Percentiles rank a stretch among this genome's conserved stretches.
phyloP scores from a whole-genome alignment of 2,113 vertebrate species.

The Ptilorrhoa leucosticta region DNA sequence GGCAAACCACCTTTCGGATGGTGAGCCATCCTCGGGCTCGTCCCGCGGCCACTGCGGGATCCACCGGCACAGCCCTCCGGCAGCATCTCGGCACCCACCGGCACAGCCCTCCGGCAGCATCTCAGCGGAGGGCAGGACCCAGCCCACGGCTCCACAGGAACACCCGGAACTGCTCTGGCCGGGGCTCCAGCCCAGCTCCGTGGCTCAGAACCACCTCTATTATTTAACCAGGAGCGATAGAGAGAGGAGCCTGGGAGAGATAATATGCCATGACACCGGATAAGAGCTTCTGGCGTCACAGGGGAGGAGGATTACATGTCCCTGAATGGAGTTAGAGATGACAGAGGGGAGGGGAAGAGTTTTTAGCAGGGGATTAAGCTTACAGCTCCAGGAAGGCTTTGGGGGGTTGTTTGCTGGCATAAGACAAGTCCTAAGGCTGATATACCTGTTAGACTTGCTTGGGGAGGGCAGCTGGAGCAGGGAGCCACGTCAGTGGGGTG shows the following conservation, averaged over 20 bases:
- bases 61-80: not conserved
- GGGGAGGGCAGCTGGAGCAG: not conserved
- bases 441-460: slow-evolving; percentile 3
- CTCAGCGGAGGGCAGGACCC: not conserved
- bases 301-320: slow-evolving; percentile 62
- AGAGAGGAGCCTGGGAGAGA: slow-evolving; percentile 48
- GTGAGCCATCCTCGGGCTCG: not conserved
- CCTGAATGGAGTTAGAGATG: slow-evolving; percentile 56
- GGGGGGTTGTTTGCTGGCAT: not conserved
- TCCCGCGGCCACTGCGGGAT: not conserved
- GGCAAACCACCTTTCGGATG: not conserved
- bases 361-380: slow-evolving; percentile 58
- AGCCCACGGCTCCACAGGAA: not conserved
- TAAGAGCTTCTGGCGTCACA: slow-evolving; percentile 57
- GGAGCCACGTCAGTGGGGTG: not conserved
- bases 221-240: slow-evolving; percentile 42
- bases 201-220: slow-evolving; percentile 39
- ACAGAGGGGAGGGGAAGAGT: slow-evolving; percentile 46
- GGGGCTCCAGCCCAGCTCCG: not conserved
- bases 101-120: accelerated
- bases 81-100: not conserved
- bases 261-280: slow-evolving; percentile 62
- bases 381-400: slow-evolving; percentile 38
- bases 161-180: not conserved
- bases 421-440: not conserved